Evolutionary conservation across 2,113 vertebrate species (phyloP), one percentile per base, ranked within the genome.

Genomic region (Grallaria varia): DNA sequence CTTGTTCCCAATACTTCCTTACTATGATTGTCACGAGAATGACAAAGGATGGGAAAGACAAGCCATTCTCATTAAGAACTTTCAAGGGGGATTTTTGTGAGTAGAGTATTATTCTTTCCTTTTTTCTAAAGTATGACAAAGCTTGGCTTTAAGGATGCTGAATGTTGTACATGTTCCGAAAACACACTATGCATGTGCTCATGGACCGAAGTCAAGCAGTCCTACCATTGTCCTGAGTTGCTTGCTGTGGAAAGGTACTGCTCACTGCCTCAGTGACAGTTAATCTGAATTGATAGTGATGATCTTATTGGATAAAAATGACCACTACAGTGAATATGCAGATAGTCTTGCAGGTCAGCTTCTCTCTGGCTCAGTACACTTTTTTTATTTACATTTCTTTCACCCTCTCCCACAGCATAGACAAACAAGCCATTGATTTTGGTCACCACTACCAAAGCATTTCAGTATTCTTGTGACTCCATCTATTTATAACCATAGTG

Each of bases 1-100:
- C 97, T 97, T 97, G 56, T 96, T 97, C 94, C 78, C 24, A 84
- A 35, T 88, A 72, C 76, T 50, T 90, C 80, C 72, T 81, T 84
- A 73, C 56, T 76, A 47, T 76, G 82, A 94, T 72, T 96, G 90
- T 93, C 94, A 87, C 73, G 91, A 82, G 37, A 72, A 93, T 90
- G 87, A 96, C 78, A 90, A 92, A 91, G 44, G 39, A 82, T 93
- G 45, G 52, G 56, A 78, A 93, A 88, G 45, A 81, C 39, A 93
- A 85, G 56, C 31, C 40, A 30, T 88, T 91, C 63, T 91, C 39
- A 87, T 69, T 89, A 79, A 85, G 59, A 69, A 89, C 49, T 89
- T 97, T 27, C 31, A 62, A 63, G 58, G 42, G 22, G 19, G 22
- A 44, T 76, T 93, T 84, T 60, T 81, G 20, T 81, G 45, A 84